Evolutionary conservation across 2,797 vertebrate species (phyloP), one percentile per base, ranked within the genome.

Genomic region (Vipera ursinii): DNA sequence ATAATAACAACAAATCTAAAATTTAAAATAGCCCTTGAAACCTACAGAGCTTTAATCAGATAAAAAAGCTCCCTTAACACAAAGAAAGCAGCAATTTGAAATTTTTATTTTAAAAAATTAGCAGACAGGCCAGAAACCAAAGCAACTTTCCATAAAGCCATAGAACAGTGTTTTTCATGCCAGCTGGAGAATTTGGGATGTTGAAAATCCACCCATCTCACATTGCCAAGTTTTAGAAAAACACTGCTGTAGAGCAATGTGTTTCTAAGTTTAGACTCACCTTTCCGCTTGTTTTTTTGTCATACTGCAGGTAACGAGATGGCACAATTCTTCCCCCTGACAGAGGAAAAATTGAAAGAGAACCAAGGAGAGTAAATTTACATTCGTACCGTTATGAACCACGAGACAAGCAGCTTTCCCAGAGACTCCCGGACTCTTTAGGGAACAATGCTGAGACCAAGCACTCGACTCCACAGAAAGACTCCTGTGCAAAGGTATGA

Each of bases 301-400:
- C 96, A 56, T 96, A 98, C 82, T 98, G 97, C 96, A 99, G 93
- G 94, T 99, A 99, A 1, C 98, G 98, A 53, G 98, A 98, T 86
- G 97, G 98, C 0, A 99, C 98, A 57, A 98, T 1, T 90, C 97
- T 98, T 69, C 96, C 97, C 82, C 96, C 97, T 95, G 97, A 12
- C 85, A 0, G 51, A 91, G 0, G 55, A 1, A 10, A 91, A 69
- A 44, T 3, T 1, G 20, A 20, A 56, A 26, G 15, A 51, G 17
- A 14, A 51, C 15, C 1, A 32, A 61, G 14, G 1, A 55, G 1
- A 82, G 0, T 3, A 9, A 44, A 69, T 38, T 48, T 38, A 44
- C 51, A 12, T 6, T 0, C 0, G 4, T 26, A 0, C 13, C 38
- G 15, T 51, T 32, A 7, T n/a, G 13, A 78, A 20, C 15, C 87